These are phyloP conservation scores for Drosophila setosimentum DNA, from an alignment of 2,888 invertebrate genomes.

Conservation along the genomic window DNA sequence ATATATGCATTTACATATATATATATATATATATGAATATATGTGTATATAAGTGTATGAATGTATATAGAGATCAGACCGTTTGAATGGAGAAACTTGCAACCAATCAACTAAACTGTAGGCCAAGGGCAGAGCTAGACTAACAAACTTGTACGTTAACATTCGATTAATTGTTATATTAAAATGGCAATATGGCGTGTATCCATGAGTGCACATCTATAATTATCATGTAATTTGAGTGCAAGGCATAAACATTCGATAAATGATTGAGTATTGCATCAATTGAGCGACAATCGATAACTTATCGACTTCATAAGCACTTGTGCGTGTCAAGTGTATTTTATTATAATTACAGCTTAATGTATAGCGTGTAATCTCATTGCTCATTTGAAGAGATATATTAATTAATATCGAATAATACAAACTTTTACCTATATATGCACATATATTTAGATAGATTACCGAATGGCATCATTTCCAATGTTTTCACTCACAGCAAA, in stretches of 20 bases:
- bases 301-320: background rate
- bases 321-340: background rate
- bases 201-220: background rate
- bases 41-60: too few relatives aligned
- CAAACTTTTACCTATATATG: background rate
- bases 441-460: background rate
- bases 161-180: constrained; percentile 10
- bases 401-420: background rate
- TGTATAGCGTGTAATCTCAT: background rate
- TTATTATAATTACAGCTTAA: background rate
- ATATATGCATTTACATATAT: background rate
- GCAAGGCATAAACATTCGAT: background rate
- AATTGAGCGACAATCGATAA: background rate
- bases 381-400: background rate
- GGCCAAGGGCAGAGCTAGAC: constrained; percentile 19
- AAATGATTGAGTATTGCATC: background rate
- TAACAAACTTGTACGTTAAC: background rate
- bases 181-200: background rate
- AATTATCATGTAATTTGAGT: background rate
- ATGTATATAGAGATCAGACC: background rate
- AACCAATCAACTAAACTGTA: background rate
- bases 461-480: background rate
- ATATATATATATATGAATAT: background rate
- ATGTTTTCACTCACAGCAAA: constrained; percentile 4
- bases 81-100: background rate